Evolutionary conservation across 2,888 invertebrate genomes (phyloP).

Genomic region (Eupithecia subfuscata): DNA sequence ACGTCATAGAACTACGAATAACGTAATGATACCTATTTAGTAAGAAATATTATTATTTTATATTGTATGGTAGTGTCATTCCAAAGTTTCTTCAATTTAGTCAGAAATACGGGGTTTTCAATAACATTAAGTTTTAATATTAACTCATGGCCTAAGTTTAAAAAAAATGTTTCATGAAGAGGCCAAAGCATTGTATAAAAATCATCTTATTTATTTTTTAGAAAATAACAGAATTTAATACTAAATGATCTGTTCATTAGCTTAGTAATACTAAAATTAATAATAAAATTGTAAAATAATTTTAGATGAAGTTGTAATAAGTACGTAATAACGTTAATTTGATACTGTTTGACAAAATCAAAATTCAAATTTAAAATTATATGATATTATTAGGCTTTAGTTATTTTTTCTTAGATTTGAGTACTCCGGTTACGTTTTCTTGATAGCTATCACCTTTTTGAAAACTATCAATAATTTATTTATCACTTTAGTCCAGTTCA

Average conservation of each 20-base stretch:
- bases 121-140: slow-evolving; percentile 26
- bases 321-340: neutral
- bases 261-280: neutral
- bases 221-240: slow-evolving; percentile 6
- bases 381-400: no score
- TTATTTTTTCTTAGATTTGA: neutral
- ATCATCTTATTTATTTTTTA: slow-evolving; percentile 17
- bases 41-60: neutral
- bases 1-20: neutral
- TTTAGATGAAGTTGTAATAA: neutral
- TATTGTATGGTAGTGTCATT: slow-evolving; percentile 39
- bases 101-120: slow-evolving; percentile 39
- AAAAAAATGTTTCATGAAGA: slow-evolving; percentile 37
- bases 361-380: neutral
- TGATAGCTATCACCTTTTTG: neutral
- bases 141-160: slow-evolving; percentile 41
- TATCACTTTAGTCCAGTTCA: neutral
- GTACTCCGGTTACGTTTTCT: no score
- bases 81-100: slow-evolving; percentile 40
- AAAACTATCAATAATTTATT: neutral
- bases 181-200: slow-evolving; percentile 55
- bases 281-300: neutral
- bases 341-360: slow-evolving; percentile 13
- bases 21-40: neutral
- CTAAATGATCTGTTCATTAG: slow-evolving; percentile 23